phyloP scores from a whole-genome alignment of 2,797 vertebrate species.

The Oreonectes daqikongensis region DNA sequence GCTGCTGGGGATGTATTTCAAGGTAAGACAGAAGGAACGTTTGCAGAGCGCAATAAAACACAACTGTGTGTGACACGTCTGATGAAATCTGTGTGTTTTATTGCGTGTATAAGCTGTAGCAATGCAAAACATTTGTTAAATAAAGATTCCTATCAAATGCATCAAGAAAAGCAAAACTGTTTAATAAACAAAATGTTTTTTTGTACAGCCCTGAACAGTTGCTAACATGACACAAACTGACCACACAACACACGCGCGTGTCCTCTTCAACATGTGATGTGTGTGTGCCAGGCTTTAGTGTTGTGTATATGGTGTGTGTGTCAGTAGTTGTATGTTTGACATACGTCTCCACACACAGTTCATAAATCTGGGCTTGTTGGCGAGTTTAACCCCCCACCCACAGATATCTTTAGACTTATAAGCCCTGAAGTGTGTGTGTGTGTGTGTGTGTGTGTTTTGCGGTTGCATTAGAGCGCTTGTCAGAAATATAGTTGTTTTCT shows the following conservation, averaged over 20 bases:
- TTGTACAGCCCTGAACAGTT: neutral
- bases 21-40: constrained; percentile 4
- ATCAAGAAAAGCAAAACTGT: neutral
- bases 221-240: neutral
- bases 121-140: constrained; percentile 20
- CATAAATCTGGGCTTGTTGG: constrained; percentile 45
- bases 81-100: neutral
- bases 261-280: neutral
- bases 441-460: constrained; percentile 37
- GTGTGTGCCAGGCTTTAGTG: neutral
- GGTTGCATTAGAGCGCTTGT: constrained; percentile 39
- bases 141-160: neutral
- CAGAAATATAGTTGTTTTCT: constrained; percentile 44
- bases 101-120: neutral
- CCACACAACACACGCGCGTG: neutral
- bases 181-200: neutral
- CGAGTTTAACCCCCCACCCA: constrained; percentile 30
- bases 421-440: constrained; percentile 7
- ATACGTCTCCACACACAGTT: constrained; percentile 9
- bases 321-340: constrained; percentile 27
- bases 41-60: constrained; percentile 15
- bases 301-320: neutral
- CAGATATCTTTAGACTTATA: constrained; percentile 42
- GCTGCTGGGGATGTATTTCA: constrained; percentile 7
- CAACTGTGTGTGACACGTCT: neutral